These are phyloP conservation scores for Porites australiensis DNA, from an alignment of 64 coral and sea anemone genomes.

Conservation along the genomic window DNA sequence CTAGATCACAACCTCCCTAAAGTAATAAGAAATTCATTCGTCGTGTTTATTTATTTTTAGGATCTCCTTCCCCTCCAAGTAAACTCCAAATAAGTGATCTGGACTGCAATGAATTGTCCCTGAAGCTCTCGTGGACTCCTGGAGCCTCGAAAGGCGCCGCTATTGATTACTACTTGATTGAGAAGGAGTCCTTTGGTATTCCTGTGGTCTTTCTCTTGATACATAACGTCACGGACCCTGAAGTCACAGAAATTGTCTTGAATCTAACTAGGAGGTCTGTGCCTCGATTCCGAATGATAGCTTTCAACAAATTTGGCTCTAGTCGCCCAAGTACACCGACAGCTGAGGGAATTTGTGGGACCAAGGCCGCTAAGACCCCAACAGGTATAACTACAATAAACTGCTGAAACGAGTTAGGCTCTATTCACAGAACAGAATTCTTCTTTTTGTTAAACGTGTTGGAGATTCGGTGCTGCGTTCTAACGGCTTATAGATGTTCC, in stretches of 20 bases:
- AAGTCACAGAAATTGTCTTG: constrained; percentile 26
- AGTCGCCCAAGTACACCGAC: constrained; percentile 71
- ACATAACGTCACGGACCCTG: constrained; percentile 58
- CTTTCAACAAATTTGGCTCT: constrained; percentile 77
- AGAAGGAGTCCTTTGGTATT: constrained; percentile 63
- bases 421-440: too few relatives aligned
- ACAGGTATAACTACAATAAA: background rate
- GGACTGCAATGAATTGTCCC: constrained; percentile 38
- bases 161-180: constrained; percentile 73
- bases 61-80: constrained; percentile 67
- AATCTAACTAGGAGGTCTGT: constrained; percentile 39
- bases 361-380: background rate
- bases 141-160: constrained; percentile 36
- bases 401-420: too few relatives aligned
- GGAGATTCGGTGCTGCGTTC: too few relatives aligned
- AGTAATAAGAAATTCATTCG: background rate
- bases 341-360: constrained; percentile 11
- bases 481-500: too few relatives aligned
- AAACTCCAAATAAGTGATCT: constrained; percentile 41
- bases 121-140: constrained; percentile 53
- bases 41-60: constrained; percentile 21
- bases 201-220: constrained; percentile 53
- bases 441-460: too few relatives aligned
- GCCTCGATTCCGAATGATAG: constrained; percentile 70
- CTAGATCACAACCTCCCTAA: too few relatives aligned